Conservation (phyloP, 2,888 invertebrate genomes). For the Hypolimnas misippus region DNA sequence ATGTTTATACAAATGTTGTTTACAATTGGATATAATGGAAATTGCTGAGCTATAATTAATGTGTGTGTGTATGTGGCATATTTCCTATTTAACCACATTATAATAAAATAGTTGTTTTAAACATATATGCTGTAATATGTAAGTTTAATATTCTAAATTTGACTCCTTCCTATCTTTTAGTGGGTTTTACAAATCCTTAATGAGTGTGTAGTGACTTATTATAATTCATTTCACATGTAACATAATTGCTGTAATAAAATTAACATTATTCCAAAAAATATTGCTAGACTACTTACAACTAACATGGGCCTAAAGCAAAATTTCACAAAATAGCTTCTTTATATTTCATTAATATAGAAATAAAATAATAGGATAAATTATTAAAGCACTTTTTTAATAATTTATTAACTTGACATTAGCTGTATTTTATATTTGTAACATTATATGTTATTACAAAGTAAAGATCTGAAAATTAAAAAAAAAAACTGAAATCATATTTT, state of each 20-base stretch:
- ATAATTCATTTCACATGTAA: background rate
- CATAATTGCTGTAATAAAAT: background rate
- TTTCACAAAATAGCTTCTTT: constrained; percentile 9
- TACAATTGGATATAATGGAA: constrained; percentile 28
- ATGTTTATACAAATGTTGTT: constrained; percentile 32
- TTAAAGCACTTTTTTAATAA: constrained; percentile 3
- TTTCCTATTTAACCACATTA: constrained; percentile 43
- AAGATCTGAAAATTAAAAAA: background rate
- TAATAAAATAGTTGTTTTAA: constrained; percentile 41
- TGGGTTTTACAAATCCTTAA: constrained; percentile 21
- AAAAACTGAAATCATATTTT: background rate
- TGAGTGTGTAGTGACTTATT: constrained; percentile 1
- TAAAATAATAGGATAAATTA: background rate
- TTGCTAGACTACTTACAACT: constrained; percentile 4
- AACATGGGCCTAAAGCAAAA: constrained; percentile 14
- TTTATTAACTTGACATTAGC: background rate
- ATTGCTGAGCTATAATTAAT: constrained; percentile 31
- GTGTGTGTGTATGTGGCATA: constrained; percentile 34
- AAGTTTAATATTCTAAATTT: constrained; percentile 65
- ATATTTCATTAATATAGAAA: constrained; percentile 3
- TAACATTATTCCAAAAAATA: background rate
- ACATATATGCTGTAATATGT: constrained; percentile 40
- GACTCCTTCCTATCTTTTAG: constrained; percentile 68
- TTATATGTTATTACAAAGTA: background rate
- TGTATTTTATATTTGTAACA: background rate